phyloP scores from a whole-genome alignment of 2,113 vertebrate species.

The Stegostoma tigrinum region DNA sequence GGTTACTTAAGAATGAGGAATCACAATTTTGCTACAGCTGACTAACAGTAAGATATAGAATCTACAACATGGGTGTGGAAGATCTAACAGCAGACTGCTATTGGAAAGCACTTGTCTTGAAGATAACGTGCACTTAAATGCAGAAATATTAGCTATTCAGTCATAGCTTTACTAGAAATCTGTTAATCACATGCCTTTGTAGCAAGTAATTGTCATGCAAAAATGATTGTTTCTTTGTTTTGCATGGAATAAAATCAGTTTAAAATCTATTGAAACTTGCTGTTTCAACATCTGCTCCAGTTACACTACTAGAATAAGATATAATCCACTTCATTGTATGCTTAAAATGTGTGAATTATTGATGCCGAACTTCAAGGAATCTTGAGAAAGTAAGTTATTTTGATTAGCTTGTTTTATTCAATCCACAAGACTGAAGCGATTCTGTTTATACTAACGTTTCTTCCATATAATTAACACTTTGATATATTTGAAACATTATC shows the following conservation, averaged over 20 bases:
- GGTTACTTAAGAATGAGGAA: background rate
- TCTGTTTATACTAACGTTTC: background rate
- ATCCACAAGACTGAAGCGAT: background rate
- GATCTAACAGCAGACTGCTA: background rate
- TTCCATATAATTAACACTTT: background rate
- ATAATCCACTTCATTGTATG: background rate
- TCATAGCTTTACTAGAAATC: background rate
- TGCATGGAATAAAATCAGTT: background rate
- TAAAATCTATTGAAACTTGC: background rate
- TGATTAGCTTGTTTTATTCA: background rate
- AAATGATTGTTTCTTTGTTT: background rate
- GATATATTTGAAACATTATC: background rate
- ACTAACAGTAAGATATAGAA: background rate
- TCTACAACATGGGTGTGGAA: background rate
- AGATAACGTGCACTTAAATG: background rate
- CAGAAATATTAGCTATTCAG: background rate
- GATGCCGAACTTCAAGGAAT: background rate
- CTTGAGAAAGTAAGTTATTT: background rate
- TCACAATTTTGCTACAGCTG: background rate
- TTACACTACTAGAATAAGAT: background rate
- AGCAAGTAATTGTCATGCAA: too few species aligned
- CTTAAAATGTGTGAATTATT: constrained; percentile 13
- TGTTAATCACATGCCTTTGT: background rate
- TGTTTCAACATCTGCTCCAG: background rate
- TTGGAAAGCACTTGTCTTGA: background rate